These are phyloP conservation scores for Ladona fulva DNA, from an alignment of 1,140 invertebrate genomes.

Conservation along the genomic window DNA sequence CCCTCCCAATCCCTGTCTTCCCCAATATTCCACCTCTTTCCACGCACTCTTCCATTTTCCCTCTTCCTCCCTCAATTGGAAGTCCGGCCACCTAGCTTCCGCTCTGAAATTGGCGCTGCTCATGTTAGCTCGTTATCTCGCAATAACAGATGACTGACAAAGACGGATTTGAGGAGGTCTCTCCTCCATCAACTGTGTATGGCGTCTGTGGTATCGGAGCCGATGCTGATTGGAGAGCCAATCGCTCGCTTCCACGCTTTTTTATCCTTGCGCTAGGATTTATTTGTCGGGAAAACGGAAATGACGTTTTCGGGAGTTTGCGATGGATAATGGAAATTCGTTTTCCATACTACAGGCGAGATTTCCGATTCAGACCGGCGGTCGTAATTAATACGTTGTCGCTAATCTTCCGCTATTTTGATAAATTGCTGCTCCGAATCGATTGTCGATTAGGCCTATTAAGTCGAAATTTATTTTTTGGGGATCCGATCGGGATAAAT, in stretches of 20 bases:
- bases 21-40: constrained; percentile 12
- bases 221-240: neutral
- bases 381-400: too few relatives aligned
- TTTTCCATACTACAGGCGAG: neutral
- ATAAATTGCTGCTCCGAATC: too few relatives aligned
- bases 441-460: too few relatives aligned
- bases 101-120: constrained; percentile 23
- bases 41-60: neutral
- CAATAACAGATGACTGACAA: constrained; percentile 23
- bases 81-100: constrained; percentile 19
- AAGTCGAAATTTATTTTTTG: too few relatives aligned
- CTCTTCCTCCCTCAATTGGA: constrained; percentile 12
- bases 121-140: constrained; percentile 22
- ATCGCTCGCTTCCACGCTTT: neutral
- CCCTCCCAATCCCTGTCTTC: neutral
- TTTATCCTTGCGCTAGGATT: neutral
- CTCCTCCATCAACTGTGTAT: neutral
- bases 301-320: neutral
- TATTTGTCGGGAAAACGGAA: neutral
- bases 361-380: too few relatives aligned
- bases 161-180: constrained; percentile 21
- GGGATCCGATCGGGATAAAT: too few relatives aligned
- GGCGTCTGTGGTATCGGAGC: neutral
- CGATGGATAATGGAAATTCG: neutral
- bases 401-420: too few relatives aligned